Evolutionary conservation across 2,797 vertebrate species (phyloP), one percentile per base, ranked within the genome.

Genomic region (Erithacus rubecula): DNA sequence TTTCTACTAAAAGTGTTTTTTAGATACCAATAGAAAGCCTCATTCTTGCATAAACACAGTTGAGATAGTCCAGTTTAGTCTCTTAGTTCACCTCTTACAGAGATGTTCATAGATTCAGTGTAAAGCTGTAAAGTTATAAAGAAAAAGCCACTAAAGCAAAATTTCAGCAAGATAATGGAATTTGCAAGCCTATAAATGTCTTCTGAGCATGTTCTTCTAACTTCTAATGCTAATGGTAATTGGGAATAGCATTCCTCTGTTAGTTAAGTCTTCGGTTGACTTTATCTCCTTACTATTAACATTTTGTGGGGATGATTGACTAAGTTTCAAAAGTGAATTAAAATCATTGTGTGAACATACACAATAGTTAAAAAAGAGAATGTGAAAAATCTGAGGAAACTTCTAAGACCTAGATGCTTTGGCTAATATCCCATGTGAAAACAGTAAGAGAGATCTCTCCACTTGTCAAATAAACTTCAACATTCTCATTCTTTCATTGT

Each of bases 61-160:
- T 59, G 15, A 81, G 29, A n/a, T 12, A 69, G 22, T 43, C 27
- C 60, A 7, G 41, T 36, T 85, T 23, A 65, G 13, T 49, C 11
- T 13, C 26, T 83, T 72, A 47, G 22, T 65, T 72, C 13, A 69
- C 4, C 32, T 78, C 14, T 78, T 68, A 47, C 7, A 55, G 63
- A 44, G 23, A 29, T 60, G 46, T 24, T 44, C 6, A 37, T 26
- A 46, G 30, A 19, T 67, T 58, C 0, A 0, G 3, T 3, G 13
- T 80, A 88, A 69, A 89, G 23, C 9, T 51, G 44, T 55, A 81
- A 63, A 27, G 26, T 26, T 27, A 26, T 4, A 30, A 30, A 52
- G 29, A 52, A 76, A 65, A 69, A 46, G 62, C 7, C 1, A 65
- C 1, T 34, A 15, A 59, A 70, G 27, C n/a, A 77, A 83, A 74